Evolutionary conservation across 1,140 invertebrate genomes (phyloP), one percentile per base, ranked within the genome.

Genomic region (Sitophilus oryzae): DNA sequence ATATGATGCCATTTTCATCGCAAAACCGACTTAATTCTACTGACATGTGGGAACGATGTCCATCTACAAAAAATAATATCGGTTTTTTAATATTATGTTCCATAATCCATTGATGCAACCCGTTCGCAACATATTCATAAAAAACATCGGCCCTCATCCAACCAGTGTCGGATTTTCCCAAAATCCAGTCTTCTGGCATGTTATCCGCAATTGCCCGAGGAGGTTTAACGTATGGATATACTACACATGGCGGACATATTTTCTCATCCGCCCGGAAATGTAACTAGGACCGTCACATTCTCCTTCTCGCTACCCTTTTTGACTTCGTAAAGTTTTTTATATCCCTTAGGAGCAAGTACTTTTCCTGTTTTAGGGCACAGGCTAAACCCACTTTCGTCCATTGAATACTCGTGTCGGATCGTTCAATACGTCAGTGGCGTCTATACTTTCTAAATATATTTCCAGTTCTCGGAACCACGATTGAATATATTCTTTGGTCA

Each of bases 61-160:
- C 72, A 66, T 73, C 70, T 6, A 73, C 53, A n/a, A 74, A 68
- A 18, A 73, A 30, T 16, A 72, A 51, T 19, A 69, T 50, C 18
- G 68, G 69, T 48, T 54, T 60, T 55, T 61, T 10, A 41, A 72
- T 68, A 16, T 66, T 59, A 21, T 72, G 48, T 49, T 61, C 25
- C 8, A 41, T 21, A 5, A 72, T 30, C 63, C 64, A 72, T 21
- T 60, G 51, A 38, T 71, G 34, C 25, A 73, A 65, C 6, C 53
- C 42, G 51, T 73, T 72, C 5, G 58, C 61, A 11, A 71, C 57
- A 52, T 66, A 74, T 59, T 71, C 68, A n/a, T 60, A 70, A 57
- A 73, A 73, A 6, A 64, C 54, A 47, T 72, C 68, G 9, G 44
- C 41, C 11, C 52, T 66, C 65, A 72, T 74, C 67, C 66, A 73